Conservation (phyloP, 92 coral and sea anemone genomes). For the Porites lobata region DNA sequence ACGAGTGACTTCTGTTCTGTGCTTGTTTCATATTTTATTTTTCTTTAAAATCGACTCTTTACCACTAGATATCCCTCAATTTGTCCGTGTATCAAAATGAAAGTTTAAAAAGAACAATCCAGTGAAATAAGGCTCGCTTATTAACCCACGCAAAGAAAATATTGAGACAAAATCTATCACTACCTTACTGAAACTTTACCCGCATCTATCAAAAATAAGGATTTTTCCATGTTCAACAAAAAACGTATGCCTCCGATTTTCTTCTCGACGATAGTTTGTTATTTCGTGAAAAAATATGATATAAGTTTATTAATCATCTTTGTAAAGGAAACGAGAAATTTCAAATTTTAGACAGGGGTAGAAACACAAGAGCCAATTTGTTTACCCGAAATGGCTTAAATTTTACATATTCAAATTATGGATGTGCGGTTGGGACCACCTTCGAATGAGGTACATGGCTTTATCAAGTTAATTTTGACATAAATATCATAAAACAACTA, state of each 20-base stretch:
- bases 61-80: background rate
- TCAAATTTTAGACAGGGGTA: slow-evolving; percentile 51
- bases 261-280: slow-evolving; percentile 22
- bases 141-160: background rate
- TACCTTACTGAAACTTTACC: background rate
- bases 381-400: slow-evolving; percentile 19
- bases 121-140: background rate
- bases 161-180: background rate
- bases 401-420: slow-evolving; percentile 49
- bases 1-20: slow-evolving; percentile 33
- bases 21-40: slow-evolving; percentile 60
- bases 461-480: too few species aligned
- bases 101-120: background rate
- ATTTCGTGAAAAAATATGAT: slow-evolving; percentile 14
- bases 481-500: too few species aligned
- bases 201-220: slow-evolving; percentile 25
- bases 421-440: slow-evolving; percentile 19
- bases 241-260: background rate
- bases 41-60: slow-evolving; percentile 2
- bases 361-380: slow-evolving; percentile 58
- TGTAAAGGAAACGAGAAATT: slow-evolving; percentile 7
- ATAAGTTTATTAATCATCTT: background rate
- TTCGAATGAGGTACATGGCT: too few species aligned
- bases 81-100: background rate
- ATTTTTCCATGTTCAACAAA: background rate